phyloP scores from a whole-genome alignment of 2,113 vertebrate species.

The Nipponia nippon region DNA sequence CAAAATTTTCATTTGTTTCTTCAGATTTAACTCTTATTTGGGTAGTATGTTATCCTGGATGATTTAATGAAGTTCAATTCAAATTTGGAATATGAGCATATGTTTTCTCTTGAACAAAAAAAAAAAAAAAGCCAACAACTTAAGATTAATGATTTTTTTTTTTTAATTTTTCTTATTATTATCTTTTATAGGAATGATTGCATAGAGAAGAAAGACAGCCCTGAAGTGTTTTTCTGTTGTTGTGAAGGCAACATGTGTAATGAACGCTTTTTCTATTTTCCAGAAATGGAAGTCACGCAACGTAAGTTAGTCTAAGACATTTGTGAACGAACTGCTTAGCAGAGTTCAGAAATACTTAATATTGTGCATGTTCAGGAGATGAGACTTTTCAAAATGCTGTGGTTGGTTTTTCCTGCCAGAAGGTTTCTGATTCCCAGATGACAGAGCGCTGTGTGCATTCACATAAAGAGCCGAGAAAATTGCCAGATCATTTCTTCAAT shows the following conservation, averaged over 20 bases:
- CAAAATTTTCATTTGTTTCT: background rate
- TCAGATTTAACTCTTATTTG: background rate
- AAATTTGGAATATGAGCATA: rapidly evolving
- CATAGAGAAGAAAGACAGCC: conserved; percentile 93
- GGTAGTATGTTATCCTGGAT: rapidly evolving
- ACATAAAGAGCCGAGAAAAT: background rate
- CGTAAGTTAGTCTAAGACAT: conserved; percentile 67
- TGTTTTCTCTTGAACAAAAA: background rate
- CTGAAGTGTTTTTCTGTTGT: conserved; percentile 98
- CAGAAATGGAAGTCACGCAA: conserved; percentile 80
- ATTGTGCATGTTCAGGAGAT: background rate
- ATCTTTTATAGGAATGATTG: conserved; percentile 84
- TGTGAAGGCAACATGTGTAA: conserved; percentile 98
- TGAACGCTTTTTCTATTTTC: conserved; percentile 90
- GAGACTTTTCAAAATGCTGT: background rate
- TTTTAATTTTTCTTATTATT: background rate
- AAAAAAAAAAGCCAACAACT: too few relatives aligned
- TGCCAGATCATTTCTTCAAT: background rate
- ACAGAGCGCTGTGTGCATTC: rapidly evolving
- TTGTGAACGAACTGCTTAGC: background rate
- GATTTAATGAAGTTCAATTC: rapidly evolving
- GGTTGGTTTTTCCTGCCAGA: background rate
- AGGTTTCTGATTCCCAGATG: background rate
- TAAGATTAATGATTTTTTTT: background rate
- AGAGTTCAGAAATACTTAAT: background rate